Conservation (phyloP, 2,113 vertebrate species). For the Nothobranchius furzeri region DNA sequence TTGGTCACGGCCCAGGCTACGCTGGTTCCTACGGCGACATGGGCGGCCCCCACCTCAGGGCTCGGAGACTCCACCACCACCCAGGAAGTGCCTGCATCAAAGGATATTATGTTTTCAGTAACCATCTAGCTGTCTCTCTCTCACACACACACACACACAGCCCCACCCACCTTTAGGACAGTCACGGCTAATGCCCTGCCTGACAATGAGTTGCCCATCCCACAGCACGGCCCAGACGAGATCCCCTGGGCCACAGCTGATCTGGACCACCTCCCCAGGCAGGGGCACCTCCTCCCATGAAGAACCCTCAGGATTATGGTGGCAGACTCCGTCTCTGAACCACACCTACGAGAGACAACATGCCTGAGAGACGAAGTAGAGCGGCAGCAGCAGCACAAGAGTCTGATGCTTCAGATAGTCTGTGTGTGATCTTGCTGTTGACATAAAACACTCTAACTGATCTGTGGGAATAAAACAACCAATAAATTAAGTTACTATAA, state of each 20-base stretch:
- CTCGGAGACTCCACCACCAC: conserved; percentile 88
- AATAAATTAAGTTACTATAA: too few species aligned
- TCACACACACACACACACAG: background rate
- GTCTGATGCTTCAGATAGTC: too few species aligned
- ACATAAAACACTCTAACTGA: too few species aligned
- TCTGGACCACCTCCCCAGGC: conserved; percentile 93
- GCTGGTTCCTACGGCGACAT: conserved; percentile 86
- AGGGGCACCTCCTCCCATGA: conserved; percentile 84
- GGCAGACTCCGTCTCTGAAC: conserved; percentile 89
- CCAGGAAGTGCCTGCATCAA: conserved; percentile 82
- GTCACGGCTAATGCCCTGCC: conserved; percentile 90
- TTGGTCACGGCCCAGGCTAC: conserved; percentile 97
- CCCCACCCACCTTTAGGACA: conserved; percentile 82
- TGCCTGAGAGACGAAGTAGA: background rate
- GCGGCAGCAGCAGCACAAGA: background rate
- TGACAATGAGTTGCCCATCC: conserved; percentile 94
- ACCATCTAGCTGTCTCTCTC: too few species aligned
- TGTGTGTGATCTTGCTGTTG: too few species aligned
- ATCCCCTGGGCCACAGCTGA: conserved; percentile 92
- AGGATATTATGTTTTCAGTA: background rate
- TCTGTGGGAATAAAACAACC: too few species aligned
- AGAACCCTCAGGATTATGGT: conserved; percentile 90
- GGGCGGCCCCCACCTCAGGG: conserved; percentile 86
- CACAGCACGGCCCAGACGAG: conserved; percentile 95
- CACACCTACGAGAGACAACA: conserved; percentile 82